Conservation (phyloP, 2,888 invertebrate species). For the Aspidapion aeneum region DNA sequence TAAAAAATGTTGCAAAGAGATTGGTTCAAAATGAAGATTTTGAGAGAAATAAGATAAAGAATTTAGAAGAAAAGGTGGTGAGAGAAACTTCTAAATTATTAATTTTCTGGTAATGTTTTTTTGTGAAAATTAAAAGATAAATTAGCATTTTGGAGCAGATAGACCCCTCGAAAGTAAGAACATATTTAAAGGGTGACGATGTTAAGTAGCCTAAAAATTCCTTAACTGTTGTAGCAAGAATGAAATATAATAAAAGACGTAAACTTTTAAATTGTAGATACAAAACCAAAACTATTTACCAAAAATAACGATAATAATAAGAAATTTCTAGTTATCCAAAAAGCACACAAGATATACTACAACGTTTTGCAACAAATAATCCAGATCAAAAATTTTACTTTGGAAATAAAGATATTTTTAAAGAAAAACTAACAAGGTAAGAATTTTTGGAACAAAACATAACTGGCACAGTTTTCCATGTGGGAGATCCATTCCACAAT, state of each 20-base stretch:
- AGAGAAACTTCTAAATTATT: too few species aligned
- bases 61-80: not conserved
- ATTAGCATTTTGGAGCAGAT: too few species aligned
- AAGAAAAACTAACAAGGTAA: not conserved
- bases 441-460: not conserved
- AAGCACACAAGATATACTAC: conserved; percentile 42
- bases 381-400: conserved; percentile 7
- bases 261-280: not conserved
- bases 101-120: too few species aligned
- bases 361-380: conserved; percentile 27
- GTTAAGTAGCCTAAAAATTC: too few species aligned
- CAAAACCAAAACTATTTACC: not conserved
- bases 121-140: too few species aligned
- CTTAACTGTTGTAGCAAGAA: too few species aligned
- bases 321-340: conserved; percentile 31
- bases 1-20: not conserved
- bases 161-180: too few species aligned
- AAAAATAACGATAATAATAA: not conserved
- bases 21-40: not conserved
- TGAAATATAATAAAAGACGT: too few species aligned
- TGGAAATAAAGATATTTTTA: not conserved
- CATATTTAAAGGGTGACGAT: too few species aligned
- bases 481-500: conserved; percentile 61
- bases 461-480: conserved; percentile 15
- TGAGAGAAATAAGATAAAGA: not conserved